Base-by-base conservation (phyloP, 2,797 vertebrate genomes). In the Onychomys arenicola region DNA sequence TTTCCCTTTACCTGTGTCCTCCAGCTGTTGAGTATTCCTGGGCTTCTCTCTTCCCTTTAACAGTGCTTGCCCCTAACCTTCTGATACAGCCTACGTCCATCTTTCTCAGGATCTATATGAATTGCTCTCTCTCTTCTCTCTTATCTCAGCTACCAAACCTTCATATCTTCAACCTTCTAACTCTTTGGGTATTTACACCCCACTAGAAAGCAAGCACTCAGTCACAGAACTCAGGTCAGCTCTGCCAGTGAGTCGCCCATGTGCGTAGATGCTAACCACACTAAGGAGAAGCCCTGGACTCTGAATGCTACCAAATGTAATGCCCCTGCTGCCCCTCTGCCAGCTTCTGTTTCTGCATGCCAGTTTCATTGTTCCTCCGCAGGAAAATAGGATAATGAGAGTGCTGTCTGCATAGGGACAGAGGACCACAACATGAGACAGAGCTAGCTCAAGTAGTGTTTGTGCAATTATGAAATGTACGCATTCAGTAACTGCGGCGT, bases 201-300 rank as follows among this genome's bases (percentile, higher is more conserved):
- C 17, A 40, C 46, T 17, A 25, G 93, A 78, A 81, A 89, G 83
- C 25, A 77, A 37, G 9, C 14, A 1, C 0, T 0, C 14, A 12
- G 32, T 34, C 59, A 5, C 11, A 3, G 5, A 14, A 65, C 52
- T 4, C 92, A 89, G n/a, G 27, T 17, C 75, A 69, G 27, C 6
- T 37, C 43, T 6, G 1, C 7, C 14, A 9, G 29, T 2, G 21
- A 19, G 3, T 37, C 65, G 25, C 6, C 37, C 0, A 2, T 10
- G 57, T n/a, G 1, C 7, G 12, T 19, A 67, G 46, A 40, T n/a
- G 29, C 14, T 34, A 6, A 55, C 6, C 75, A 49, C 17, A 9
- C 11, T 46, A 6, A 5, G 19, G 7, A 2, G 13, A 9, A 12
- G 11, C 21, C 34, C 25, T 55, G 43, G 52, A 37, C 65, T 37